Base-by-base conservation (phyloP, 2,888 invertebrate genomes). In the Amphimallon solstitiale region DNA sequence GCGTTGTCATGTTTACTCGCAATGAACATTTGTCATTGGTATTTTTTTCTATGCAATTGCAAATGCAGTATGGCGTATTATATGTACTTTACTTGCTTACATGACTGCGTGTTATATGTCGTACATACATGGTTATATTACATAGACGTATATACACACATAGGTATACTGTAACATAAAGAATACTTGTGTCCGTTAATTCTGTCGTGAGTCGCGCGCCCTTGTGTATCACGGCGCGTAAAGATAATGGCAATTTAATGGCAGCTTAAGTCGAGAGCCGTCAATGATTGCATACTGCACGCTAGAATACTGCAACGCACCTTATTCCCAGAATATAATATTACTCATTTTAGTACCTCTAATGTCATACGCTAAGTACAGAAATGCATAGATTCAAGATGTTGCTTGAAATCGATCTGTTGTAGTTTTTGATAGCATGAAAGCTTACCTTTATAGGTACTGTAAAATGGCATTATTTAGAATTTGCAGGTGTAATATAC, bases 221-320 rank as follows among this genome's bases (percentile, higher is more conserved):
- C 70, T 71, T 70, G 69, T 67, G 71, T 67, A 68, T 65, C 68
- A 54, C 66, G 66, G 68, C 68, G 69, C 70, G 70, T 69, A 70
- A 71, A 69, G 70, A 70, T 71, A 71, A 71, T 71, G 69, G 68
- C 69, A 66, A 71, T 70, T 71, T 71, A 71, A 71, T 71, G 70
- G 69, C 71, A 65, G 40, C 67, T 71, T 65, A 65, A 61, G 43
- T 51, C 65, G 49, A 65, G 61, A 65, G 65, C 66, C 66, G 66
- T 63, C 66, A 63, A 66, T 66, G 66, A 66, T 66, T 66, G 66
- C 54, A 66, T 56, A 56, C 45, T 56, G 66, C 66, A 66, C 66
- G 66, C 45, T 63, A 62, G 56, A 60, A 40, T 43, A 34, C 52
- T 43, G 40, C 60, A 65, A 65, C 65, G 65, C 65, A 65, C 65